A percentile compares a stretch with the other conserved stretches of the same genome.
Evolutionary conservation across 1,140 invertebrate species (phyloP).

Genomic region (Camponotus vicinus): DNA sequence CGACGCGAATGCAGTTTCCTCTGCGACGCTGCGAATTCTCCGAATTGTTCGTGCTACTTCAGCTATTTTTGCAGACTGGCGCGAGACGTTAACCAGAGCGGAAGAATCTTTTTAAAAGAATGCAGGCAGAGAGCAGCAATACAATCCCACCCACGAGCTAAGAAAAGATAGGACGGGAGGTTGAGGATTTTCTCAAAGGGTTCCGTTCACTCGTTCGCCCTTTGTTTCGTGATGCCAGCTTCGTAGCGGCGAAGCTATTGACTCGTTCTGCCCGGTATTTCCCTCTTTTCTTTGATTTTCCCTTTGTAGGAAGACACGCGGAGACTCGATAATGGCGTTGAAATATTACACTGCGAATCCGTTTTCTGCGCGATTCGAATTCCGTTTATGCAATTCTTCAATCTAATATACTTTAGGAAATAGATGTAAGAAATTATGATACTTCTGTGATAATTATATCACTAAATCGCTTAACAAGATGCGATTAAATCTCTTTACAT

Average conservation of each 20-base stretch:
- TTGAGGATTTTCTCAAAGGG: conserved; percentile 68
- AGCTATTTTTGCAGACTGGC: conserved; percentile 42
- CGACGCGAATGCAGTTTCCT: conserved; percentile 25
- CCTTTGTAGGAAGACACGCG: conserved; percentile 59
- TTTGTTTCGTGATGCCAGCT: conserved; percentile 62
- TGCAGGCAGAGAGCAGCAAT: conserved; percentile 63
- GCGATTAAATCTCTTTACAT: conserved; percentile 36
- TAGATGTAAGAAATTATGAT: not conserved
- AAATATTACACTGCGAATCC: conserved; percentile 49
- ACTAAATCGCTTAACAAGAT: conserved; percentile 23
- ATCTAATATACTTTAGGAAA: not conserved
- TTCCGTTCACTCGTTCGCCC: conserved; percentile 37
- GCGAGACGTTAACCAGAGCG: conserved; percentile 71
- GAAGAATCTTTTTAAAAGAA: conserved; percentile 71
- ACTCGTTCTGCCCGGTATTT: conserved; percentile 53
- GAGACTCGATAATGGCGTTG: conserved; percentile 59
- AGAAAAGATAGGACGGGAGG: conserved; percentile 55
- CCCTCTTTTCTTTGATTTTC: conserved; percentile 48
- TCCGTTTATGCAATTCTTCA: conserved; percentile 16
- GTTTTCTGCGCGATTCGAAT: conserved; percentile 38
- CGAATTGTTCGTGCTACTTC: conserved; percentile 41
- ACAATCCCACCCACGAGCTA: conserved; percentile 44
- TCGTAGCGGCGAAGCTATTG: conserved; percentile 49
- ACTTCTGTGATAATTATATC: conserved; percentile 11
- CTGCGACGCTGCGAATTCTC: conserved; percentile 49